Evolutionary conservation across 2,888 invertebrate species (phyloP).

Genomic region (Tricholauxania praeusta): DNA sequence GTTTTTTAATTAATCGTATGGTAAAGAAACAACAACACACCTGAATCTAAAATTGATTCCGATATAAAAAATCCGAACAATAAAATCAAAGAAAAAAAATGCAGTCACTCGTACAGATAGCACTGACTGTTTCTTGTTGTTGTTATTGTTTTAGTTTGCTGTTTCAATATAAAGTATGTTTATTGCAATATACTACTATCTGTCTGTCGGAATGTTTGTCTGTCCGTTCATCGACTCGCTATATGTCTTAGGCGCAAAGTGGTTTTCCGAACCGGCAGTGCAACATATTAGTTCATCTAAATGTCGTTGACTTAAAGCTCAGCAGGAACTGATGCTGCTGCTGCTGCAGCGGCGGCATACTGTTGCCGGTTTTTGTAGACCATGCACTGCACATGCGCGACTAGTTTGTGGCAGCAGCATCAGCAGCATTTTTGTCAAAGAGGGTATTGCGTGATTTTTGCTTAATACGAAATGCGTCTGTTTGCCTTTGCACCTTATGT

Average conservation of each 20-base stretch:
- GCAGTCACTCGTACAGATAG: conserved; percentile 14
- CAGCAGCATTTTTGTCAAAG: too few relatives aligned
- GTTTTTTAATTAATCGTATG: too few relatives aligned
- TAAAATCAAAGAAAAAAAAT: conserved; percentile 4
- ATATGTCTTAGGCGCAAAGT: conserved; percentile 19
- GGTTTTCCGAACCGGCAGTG: conserved; percentile 29
- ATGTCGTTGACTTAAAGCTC: conserved; percentile 29
- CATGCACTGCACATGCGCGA: background rate
- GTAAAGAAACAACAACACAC: too few relatives aligned
- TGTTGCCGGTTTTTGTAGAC: background rate
- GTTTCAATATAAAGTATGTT: conserved; percentile 23
- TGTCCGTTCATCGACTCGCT: conserved; percentile 2
- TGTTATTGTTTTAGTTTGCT: conserved; percentile 4
- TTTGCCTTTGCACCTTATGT: too few relatives aligned
- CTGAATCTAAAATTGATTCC: too few relatives aligned
- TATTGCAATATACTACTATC: conserved; percentile 18
- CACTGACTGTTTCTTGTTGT: background rate
- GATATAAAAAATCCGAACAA: conserved; percentile 4
- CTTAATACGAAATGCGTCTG: too few relatives aligned
- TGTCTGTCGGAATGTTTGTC: background rate
- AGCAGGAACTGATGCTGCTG: conserved; percentile 20
- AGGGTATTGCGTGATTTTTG: too few relatives aligned
- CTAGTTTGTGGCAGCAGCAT: background rate
- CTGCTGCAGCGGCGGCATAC: conserved; percentile 7
- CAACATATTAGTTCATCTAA: conserved; percentile 31